Percentiles rank a stretch among this genome's conserved stretches.
Evolutionary conservation across 1,140 invertebrate genomes (phyloP).

Genomic region (Melitaea cinxia): DNA sequence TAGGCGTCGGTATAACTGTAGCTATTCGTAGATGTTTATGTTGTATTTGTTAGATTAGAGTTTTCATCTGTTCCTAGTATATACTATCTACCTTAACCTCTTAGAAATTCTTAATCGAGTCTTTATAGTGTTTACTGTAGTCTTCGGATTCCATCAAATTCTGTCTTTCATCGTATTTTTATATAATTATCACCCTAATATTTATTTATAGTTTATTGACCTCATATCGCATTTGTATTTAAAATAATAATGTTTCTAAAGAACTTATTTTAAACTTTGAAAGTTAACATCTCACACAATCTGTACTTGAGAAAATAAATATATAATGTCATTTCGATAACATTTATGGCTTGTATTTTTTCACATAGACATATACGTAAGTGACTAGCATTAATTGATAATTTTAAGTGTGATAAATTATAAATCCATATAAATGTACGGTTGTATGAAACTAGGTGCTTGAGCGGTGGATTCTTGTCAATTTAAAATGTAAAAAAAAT

Average conservation of each 20-base stretch:
- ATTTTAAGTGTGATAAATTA: conserved; percentile 22
- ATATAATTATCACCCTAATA: not conserved
- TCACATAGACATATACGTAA: conserved; percentile 18
- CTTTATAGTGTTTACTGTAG: conserved; percentile 11
- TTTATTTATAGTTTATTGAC: not conserved
- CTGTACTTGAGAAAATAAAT: conserved; percentile 1
- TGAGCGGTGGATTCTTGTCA: conserved; percentile 72
- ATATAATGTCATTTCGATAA: conserved; percentile 19
- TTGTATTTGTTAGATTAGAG: conserved; percentile 36
- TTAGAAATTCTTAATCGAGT: conserved; percentile 13
- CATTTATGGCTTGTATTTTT: conserved; percentile 39
- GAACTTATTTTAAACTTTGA: not conserved
- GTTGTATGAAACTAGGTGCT: conserved; percentile 78
- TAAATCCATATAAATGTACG: conserved; percentile 55
- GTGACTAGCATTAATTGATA: conserved; percentile 18
- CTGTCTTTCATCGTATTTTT: not conserved
- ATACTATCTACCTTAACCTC: conserved; percentile 25
- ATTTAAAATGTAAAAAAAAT: conserved; percentile 68
- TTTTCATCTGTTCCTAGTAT: conserved; percentile 32
- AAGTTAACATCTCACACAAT: not conserved
- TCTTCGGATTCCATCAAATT: conserved; percentile 1
- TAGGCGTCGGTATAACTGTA: conserved; percentile 41
- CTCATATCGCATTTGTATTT: not conserved
- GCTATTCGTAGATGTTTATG: conserved; percentile 60
- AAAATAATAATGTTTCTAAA: not conserved